Base-by-base conservation (phyloP, 30 jellyfish, hydroid and myxozoan species). In the Phacellophora camtschatica region DNA sequence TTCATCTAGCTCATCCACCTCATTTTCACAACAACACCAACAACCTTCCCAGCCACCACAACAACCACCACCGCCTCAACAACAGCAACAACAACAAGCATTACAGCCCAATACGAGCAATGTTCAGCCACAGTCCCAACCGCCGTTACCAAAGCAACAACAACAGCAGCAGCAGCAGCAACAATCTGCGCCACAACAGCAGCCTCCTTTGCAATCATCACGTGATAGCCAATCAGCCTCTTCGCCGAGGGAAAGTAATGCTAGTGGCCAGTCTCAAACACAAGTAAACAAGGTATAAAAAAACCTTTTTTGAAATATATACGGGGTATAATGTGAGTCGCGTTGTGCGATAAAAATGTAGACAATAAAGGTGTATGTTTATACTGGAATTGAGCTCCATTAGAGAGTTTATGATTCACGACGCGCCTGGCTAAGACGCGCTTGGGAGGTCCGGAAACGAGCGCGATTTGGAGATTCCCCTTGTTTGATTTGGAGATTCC, bases 211-310 rank as follows among this genome's bases (percentile, higher is more conserved):
- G 57, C 84, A 71, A 25, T 84, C 61, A 10, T 45, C 96, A 5
- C 93, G 68, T 11, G 27, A 73, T 41, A 84, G 86, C 13, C 88
- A 73, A 20, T 71, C 96, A 0, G 50, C 72, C 11, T 61, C 95
- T 1, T 90, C 98, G 19, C 96, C 98, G 23, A 82, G 94, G 4
- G 70, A 68, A 6, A 67, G 58, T 4, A 32, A 57, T 28, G 22
- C 19, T 45, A 89, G 96, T 27, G 94, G 87, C 4, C 96, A 84
- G 73, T 77, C 98, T 0, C 98, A 90, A 61, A 84, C 96, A 42
- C 98, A 85, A 77, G 98, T 92, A 24, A 71, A 71, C 57, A 50
- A 43, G 77, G 86, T 77, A 65, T 5, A 25, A 8, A 36, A 11
- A 3, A 22, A 16, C 6, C 5, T 6, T 10, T 25, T 53, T 53